These are phyloP conservation scores for Martes flavigula DNA, from an alignment of 2,797 vertebrate genomes.

Conservation along the genomic window DNA sequence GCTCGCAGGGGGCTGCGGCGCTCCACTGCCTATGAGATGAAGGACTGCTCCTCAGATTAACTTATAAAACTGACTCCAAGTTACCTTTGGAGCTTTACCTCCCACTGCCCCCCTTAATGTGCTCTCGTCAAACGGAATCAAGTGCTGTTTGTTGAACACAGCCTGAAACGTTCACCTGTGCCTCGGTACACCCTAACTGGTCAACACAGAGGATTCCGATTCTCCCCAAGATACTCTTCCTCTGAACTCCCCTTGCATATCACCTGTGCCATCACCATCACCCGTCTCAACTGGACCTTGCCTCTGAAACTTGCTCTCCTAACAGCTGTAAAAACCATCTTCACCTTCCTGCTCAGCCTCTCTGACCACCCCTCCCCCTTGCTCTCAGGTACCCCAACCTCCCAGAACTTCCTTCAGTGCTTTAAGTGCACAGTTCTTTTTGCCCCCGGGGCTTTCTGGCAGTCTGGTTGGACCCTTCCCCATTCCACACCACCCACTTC, in stretches of 20 bases:
- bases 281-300: neutral
- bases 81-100: neutral
- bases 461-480: neutral
- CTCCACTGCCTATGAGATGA: neutral
- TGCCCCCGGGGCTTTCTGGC: neutral
- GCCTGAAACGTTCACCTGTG: neutral
- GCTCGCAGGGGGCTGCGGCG: neutral
- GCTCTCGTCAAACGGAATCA: neutral
- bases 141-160: conserved; percentile 1
- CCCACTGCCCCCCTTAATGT: neutral
- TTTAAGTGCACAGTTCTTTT: neutral
- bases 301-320: neutral
- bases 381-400: neutral
- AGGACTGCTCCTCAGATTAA: neutral
- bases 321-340: neutral
- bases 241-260: neutral
- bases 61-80: neutral
- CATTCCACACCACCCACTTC: neutral
- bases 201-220: neutral
- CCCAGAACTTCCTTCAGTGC: neutral
- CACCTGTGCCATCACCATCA: neutral
- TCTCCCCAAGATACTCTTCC: conserved; percentile 8
- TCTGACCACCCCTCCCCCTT: neutral
- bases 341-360: neutral
- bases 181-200: neutral